phyloP scores from a whole-genome alignment of 1,140 invertebrate species.

The Musca domestica region DNA sequence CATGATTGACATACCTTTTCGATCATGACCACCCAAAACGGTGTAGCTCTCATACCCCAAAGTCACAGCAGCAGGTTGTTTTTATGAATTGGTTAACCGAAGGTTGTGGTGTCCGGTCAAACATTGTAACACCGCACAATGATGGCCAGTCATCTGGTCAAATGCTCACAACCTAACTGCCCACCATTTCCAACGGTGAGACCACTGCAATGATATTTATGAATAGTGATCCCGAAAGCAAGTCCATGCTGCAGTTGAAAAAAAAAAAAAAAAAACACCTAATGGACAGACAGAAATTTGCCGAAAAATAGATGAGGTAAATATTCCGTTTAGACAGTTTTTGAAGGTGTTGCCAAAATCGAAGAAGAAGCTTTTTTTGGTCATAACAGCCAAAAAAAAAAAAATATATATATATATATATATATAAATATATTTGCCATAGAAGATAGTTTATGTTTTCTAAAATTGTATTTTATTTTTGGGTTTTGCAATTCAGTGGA shows the following conservation, averaged over 20 bases:
- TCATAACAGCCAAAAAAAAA: too few relatives aligned
- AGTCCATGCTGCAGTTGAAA: not conserved
- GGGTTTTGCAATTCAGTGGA: too few relatives aligned
- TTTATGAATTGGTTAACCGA: not conserved
- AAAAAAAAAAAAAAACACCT: not conserved
- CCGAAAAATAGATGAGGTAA: not conserved
- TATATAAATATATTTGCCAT: too few relatives aligned
- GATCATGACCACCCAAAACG: too few relatives aligned
- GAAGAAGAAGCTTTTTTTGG: not conserved
- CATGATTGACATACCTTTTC: too few relatives aligned
- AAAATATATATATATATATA: too few relatives aligned
- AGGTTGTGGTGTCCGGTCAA: constrained; percentile 8
- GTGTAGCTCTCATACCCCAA: not conserved
- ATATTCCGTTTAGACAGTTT: not conserved
- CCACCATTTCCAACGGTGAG: not conserved
- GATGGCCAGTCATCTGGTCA: not conserved
- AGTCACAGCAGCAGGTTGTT: constrained; percentile 8
- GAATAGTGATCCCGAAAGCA: constrained; percentile 8
- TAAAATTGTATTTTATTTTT: too few relatives aligned
- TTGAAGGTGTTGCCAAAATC: constrained; percentile 16
- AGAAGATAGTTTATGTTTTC: too few relatives aligned
- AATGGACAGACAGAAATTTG: not conserved
- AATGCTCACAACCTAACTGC: not conserved
- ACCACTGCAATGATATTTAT: constrained; percentile 9
- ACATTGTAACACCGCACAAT: constrained; percentile 17